Evolutionary conservation across 2,888 invertebrate genomes (phyloP).

Genomic region (Hydrotaea cyrtoneurina): DNA sequence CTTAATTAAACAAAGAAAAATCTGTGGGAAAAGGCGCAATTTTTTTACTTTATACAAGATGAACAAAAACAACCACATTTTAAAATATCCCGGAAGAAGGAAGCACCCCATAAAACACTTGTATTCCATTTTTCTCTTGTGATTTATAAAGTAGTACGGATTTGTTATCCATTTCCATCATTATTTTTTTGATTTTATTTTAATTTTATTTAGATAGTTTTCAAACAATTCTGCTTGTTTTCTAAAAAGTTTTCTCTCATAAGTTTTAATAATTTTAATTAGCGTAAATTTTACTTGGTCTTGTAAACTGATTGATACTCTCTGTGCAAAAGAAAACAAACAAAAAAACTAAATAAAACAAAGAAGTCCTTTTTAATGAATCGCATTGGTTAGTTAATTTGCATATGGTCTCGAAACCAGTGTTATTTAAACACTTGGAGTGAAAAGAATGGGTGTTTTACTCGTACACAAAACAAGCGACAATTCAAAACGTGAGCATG

Average conservation of each 20-base stretch:
- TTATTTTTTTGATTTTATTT: slow-evolving; percentile 8
- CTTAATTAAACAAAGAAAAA: slow-evolving; percentile 53
- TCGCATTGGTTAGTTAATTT: not conserved
- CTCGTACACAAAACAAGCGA: too few relatives aligned
- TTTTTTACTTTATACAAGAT: slow-evolving; percentile 74
- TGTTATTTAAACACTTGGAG: too few relatives aligned
- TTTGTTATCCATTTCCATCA: slow-evolving; percentile 29
- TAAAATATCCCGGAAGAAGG: slow-evolving; percentile 25
- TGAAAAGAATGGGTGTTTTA: too few relatives aligned
- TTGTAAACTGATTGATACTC: slow-evolving; percentile 45
- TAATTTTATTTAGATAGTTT: slow-evolving; percentile 18
- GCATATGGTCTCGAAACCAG: too few relatives aligned
- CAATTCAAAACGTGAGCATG: too few relatives aligned
- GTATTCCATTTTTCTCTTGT: slow-evolving; percentile 54
- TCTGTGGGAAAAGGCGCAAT: slow-evolving; percentile 72
- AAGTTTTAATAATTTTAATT: slow-evolving; percentile 55
- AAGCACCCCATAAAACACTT: not conserved
- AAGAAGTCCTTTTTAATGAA: slow-evolving; percentile 39
- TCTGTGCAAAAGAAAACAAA: slow-evolving; percentile 53
- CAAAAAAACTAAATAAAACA: slow-evolving; percentile 53
- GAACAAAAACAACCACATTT: slow-evolving; percentile 51
- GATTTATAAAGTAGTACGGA: slow-evolving; percentile 40
- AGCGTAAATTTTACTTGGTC: slow-evolving; percentile 48
- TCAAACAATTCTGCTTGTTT: slow-evolving; percentile 34
- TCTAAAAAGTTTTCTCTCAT: slow-evolving; percentile 31